phyloP scores from a whole-genome alignment of 1,140 invertebrate genomes.

The Gerris buenoi region DNA sequence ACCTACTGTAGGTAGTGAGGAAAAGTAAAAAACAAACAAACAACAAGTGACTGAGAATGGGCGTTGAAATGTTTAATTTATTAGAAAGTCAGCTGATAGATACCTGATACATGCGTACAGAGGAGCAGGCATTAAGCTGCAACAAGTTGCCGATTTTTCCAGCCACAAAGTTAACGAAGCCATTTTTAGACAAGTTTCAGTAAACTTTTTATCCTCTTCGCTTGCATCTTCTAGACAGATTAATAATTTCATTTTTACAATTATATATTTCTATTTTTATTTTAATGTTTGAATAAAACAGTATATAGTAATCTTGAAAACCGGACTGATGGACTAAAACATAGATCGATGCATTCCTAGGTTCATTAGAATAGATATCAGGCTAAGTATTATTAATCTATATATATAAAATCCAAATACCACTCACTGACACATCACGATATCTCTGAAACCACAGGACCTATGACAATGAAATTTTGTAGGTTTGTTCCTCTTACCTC shows the following conservation, averaged over 20 bases:
- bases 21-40: too few species aligned
- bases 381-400: background rate
- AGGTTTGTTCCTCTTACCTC: too few species aligned
- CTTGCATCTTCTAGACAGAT: background rate
- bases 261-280: background rate
- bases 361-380: background rate
- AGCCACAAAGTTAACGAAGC: conserved; percentile 36
- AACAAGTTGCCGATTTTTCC: conserved; percentile 32
- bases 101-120: conserved; percentile 32
- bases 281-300: background rate
- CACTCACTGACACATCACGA: too few species aligned
- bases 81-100: too few species aligned
- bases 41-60: too few species aligned
- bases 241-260: background rate
- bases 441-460: too few species aligned
- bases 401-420: too few species aligned
- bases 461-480: too few species aligned
- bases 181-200: conserved; percentile 31
- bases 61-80: too few species aligned
- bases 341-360: background rate
- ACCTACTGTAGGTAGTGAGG: too few species aligned
- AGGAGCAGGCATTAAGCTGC: conserved; percentile 23
- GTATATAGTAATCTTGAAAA: background rate
- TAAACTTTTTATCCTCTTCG: background rate
- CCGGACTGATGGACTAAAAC: background rate